Percentiles rank a stretch among this genome's conserved stretches.
These are phyloP conservation scores for Anoplopoma fimbria DNA, from an alignment of 2,113 vertebrate species.

Conservation along the genomic window DNA sequence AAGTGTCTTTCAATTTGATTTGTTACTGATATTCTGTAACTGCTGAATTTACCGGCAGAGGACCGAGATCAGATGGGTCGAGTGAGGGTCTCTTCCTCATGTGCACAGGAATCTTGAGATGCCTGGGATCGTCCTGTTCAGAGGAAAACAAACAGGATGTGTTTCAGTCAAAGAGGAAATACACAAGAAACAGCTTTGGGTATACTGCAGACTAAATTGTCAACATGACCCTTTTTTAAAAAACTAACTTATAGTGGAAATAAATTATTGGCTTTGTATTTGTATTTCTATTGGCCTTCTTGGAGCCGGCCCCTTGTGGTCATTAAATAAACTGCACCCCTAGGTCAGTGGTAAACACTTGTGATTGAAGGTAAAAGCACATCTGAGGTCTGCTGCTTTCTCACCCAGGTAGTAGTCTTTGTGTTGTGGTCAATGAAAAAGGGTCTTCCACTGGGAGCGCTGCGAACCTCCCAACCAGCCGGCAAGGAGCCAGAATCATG, in stretches of 20 bases:
- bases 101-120: slow-evolving; percentile 86
- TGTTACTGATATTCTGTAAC: slow-evolving; percentile 11
- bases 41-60: slow-evolving; percentile 89
- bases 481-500: slow-evolving; percentile 87
- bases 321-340: too few relatives aligned
- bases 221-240: neutral
- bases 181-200: neutral
- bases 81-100: slow-evolving; percentile 85
- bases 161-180: slow-evolving; percentile 62
- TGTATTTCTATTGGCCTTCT: too few relatives aligned
- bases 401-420: slow-evolving; percentile 96
- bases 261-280: neutral
- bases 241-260: neutral
- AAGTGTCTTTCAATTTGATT: slow-evolving; percentile 4
- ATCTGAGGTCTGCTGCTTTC: slow-evolving; percentile 23
- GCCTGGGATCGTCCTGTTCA: slow-evolving; percentile 93
- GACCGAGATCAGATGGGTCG: slow-evolving; percentile 90
- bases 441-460: slow-evolving; percentile 90
- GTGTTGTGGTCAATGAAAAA: slow-evolving; percentile 97
- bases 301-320: too few relatives aligned
- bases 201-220: neutral
- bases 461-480: slow-evolving; percentile 93
- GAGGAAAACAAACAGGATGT: slow-evolving; percentile 52
- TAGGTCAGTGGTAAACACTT: neutral
- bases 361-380: neutral